Evolutionary conservation across 2,888 invertebrate species (phyloP).

Genomic region (Camptogramma bilineatum): DNA sequence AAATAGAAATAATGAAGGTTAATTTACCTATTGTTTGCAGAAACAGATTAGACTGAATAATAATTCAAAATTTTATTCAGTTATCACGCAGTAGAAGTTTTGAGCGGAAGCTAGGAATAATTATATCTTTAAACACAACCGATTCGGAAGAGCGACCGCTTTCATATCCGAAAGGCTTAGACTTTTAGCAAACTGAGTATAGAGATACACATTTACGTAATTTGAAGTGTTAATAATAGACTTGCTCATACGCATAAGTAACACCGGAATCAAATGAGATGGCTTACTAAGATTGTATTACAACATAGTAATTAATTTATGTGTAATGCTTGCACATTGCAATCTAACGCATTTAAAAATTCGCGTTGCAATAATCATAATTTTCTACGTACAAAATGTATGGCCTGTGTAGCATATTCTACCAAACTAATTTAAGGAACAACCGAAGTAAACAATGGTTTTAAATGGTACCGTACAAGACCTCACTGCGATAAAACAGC

Average conservation of each 20-base stretch:
- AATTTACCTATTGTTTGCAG: too few species aligned
- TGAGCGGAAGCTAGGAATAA: not conserved
- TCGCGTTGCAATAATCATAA: constrained; percentile 3
- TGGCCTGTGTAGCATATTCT: constrained; percentile 1
- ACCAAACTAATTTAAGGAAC: constrained; percentile 15
- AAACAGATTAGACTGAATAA: too few species aligned
- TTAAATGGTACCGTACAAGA: not conserved
- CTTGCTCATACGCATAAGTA: constrained; percentile 26
- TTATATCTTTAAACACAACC: not conserved
- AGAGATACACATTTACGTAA: constrained; percentile 34
- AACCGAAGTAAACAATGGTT: constrained; percentile 11
- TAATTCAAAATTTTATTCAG: too few species aligned
- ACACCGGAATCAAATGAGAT: constrained; percentile 48
- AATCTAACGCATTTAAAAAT: constrained; percentile 26
- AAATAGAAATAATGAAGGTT: too few species aligned
- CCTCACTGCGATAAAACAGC: too few species aligned
- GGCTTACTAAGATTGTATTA: constrained; percentile 58
- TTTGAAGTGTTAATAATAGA: constrained; percentile 40
- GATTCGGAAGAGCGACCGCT: constrained; percentile 13
- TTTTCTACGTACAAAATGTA: not conserved
- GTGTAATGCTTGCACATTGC: constrained; percentile 35
- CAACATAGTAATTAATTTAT: constrained; percentile 38
- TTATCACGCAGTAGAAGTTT: too few species aligned
- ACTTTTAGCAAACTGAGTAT: not conserved
- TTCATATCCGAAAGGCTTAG: constrained; percentile 15